A percentile compares a stretch with the other conserved stretches of the same genome.
Conservation (phyloP, 1,140 invertebrate genomes). For the Diachasmimorpha longicaudata region DNA sequence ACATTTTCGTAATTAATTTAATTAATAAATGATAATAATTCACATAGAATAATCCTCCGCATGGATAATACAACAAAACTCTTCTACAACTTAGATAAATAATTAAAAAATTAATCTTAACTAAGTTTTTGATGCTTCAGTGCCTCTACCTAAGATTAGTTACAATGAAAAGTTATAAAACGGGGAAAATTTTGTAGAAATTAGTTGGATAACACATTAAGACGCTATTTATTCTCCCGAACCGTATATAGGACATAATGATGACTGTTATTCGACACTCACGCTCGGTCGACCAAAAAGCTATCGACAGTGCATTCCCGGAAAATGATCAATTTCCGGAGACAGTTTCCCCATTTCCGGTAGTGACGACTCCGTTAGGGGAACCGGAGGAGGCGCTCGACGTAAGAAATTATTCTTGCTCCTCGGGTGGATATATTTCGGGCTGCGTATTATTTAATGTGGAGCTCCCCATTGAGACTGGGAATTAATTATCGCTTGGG, state of each 20-base stretch:
- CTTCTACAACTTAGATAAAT: not conserved
- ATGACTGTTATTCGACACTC: slow-evolving; percentile 11
- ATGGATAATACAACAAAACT: not conserved
- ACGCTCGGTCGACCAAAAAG: slow-evolving; percentile 10
- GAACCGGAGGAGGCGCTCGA: not conserved
- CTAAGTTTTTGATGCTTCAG: slow-evolving; percentile 9
- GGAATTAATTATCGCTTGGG: slow-evolving; percentile 29
- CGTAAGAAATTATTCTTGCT: slow-evolving; percentile 11
- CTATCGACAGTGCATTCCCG: not conserved
- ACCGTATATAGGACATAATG: not conserved
- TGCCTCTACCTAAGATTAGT: not conserved
- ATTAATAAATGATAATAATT: not conserved
- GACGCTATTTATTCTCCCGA: not conserved
- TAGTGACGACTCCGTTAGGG: not conserved
- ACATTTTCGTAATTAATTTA: not conserved
- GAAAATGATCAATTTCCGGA: slow-evolving; percentile 11
- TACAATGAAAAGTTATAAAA: not conserved
- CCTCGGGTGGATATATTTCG: not conserved
- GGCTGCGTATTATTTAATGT: slow-evolving; percentile 11
- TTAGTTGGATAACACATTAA: not conserved
- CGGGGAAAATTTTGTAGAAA: not conserved
- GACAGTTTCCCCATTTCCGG: slow-evolving; percentile 4
- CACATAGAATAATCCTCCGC: not conserved
- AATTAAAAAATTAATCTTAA: not conserved
- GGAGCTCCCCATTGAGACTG: slow-evolving; percentile 40